phyloP scores from a whole-genome alignment of 2,113 vertebrate genomes.

The Octodon degus region DNA sequence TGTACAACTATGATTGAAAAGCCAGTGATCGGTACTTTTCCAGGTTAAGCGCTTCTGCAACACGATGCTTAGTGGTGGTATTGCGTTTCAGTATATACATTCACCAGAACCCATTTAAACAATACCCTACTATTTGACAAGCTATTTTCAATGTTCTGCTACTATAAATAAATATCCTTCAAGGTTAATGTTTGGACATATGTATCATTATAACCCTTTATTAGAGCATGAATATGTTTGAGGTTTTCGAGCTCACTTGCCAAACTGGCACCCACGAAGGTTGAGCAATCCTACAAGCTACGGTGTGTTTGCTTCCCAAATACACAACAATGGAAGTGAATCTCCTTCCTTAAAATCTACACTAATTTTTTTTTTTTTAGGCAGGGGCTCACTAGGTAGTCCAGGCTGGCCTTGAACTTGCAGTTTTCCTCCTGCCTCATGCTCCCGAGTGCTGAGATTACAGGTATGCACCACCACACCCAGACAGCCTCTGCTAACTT shows the following conservation, averaged over 20 bases:
- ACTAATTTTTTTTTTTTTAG: background rate
- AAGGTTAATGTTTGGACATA: constrained; percentile 62
- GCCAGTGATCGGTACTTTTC: constrained; percentile 3
- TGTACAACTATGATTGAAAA: background rate
- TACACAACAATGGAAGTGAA: background rate
- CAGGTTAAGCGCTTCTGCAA: background rate
- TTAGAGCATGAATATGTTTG: constrained; percentile 52
- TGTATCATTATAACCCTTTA: constrained; percentile 61
- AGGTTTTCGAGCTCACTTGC: constrained; percentile 33
- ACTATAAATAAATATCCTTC: constrained; percentile 55
- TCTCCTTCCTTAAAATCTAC: background rate
- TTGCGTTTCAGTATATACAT: constrained; percentile 45
- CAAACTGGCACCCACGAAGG: background rate
- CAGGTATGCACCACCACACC: background rate
- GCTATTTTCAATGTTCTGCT: constrained; percentile 20
- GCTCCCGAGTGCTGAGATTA: background rate
- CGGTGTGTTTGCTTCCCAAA: background rate
- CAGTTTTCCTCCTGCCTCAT: background rate
- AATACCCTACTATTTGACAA: constrained; percentile 20
- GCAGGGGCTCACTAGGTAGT: background rate
- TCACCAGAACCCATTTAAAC: background rate
- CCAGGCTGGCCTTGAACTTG: background rate
- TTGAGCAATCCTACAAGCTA: background rate
- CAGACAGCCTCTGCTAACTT: background rate
- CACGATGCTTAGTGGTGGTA: background rate